Base-by-base conservation (phyloP, 2,113 vertebrate species). In the Chloropsis cyanopogon region DNA sequence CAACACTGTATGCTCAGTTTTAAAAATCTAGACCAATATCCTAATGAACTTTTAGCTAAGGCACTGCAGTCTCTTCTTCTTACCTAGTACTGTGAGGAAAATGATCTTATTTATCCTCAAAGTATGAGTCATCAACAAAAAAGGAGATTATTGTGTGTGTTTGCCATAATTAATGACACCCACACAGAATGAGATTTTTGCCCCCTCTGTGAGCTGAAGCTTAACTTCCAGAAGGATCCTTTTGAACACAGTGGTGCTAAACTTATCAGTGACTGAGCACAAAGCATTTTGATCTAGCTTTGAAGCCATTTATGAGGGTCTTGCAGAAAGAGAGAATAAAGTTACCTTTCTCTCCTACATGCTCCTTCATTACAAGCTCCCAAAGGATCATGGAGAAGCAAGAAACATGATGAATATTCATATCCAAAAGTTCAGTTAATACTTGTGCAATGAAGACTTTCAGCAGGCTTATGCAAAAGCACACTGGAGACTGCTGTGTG, bases 281-380 rank as follows among this genome's bases (percentile, higher is more conserved):
- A 95, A 94, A 93, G 71, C 18, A 47, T 88, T 92, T 96, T 66
- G n/a, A n/a, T 82, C 75, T 69, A 65, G 17, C 70, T 93, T 95
- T 96, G 77, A 95, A 95, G 77, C 33, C 26, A 16, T 72, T 84
- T 56, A 61, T 64, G 49, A 70, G 37, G 15, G 26, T 57, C 73
- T 92, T 90, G 25, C 39, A 82, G 84, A 44, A 70, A 33, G 84
- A 65, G 14, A 66, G 69, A 72, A 65, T 83, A 84, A 94, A 95
- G 44, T 73, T 81, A 76, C 80, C 70, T 90, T 88, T 92, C 29
- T 93, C 49, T 91, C 35, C n/a, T 66, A 41, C 18, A 4, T 66
- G 24, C 6, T 84, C 7, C 54, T 60, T 81, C 53, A 76, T 93
- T 90, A 88, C 44, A 88, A 61, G 69, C 47, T 85, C 66, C 78